Evolutionary conservation across 2,113 vertebrate species (phyloP).

Genomic region (Pluvianellus socialis): DNA sequence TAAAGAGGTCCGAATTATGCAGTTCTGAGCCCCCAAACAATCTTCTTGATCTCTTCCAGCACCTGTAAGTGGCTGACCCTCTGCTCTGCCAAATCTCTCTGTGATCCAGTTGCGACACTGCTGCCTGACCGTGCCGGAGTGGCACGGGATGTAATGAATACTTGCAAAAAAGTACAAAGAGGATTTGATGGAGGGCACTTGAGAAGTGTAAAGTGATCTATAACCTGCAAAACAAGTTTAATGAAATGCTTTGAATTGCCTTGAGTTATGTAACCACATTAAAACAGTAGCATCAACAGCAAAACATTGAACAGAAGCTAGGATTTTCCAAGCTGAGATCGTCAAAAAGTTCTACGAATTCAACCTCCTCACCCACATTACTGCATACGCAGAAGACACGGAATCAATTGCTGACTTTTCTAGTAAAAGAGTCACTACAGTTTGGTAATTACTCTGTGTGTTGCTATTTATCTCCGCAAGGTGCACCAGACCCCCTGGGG

Average conservation of each 20-base stretch:
- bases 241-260: slow-evolving; percentile 7
- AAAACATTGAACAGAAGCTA: background rate
- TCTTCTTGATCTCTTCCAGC: background rate
- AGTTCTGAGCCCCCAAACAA: background rate
- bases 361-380: background rate
- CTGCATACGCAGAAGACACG: background rate
- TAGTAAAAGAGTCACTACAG: background rate
- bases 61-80: background rate
- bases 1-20: background rate
- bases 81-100: background rate
- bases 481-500: background rate
- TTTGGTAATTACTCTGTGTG: background rate
- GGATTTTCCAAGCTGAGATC: background rate
- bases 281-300: background rate
- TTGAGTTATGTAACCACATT: slow-evolving; percentile 10
- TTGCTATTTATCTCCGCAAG: background rate
- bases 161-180: background rate
- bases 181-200: background rate
- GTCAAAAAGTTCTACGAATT: background rate
- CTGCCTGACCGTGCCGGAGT: background rate
- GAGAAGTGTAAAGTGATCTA: background rate
- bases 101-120: rapidly evolving
- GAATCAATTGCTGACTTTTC: background rate
- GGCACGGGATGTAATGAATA: background rate
- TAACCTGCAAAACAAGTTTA: slow-evolving; percentile 32